These are phyloP conservation scores for Drosophila equinoxialis DNA, from an alignment of 1,140 invertebrate genomes.

Conservation along the genomic window DNA sequence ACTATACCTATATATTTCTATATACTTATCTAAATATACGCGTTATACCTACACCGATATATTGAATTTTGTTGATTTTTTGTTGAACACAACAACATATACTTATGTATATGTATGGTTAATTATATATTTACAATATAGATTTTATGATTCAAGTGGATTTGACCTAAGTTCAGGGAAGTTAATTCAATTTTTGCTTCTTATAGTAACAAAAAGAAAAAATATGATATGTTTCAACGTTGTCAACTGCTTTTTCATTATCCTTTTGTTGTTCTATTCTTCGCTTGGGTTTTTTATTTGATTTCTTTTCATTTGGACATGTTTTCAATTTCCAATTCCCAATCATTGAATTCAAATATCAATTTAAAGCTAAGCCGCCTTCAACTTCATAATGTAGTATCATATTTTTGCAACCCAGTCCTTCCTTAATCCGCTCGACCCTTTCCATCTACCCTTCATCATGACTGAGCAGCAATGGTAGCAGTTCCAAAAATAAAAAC, in stretches of 20 bases:
- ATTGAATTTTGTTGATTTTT: constrained; percentile 21
- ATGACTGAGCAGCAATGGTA: constrained; percentile 81
- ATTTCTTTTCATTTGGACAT: not conserved
- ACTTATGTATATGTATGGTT: not conserved
- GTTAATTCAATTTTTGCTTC: constrained; percentile 75
- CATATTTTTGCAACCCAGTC: constrained; percentile 61
- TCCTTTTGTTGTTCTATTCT: not conserved
- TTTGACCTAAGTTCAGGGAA: constrained; percentile 72
- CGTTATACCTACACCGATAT: not conserved
- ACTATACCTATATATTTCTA: constrained; percentile 3
- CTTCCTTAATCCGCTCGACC: constrained; percentile 19
- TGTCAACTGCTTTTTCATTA: constrained; percentile 24
- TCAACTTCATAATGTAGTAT: not conserved
- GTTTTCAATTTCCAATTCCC: constrained; percentile 5
- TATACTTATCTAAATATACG: not conserved
- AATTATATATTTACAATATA: not conserved
- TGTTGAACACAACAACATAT: constrained; percentile 21
- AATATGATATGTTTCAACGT: constrained; percentile 12
- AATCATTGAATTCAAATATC: not conserved
- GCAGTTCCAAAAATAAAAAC: constrained; percentile 77
- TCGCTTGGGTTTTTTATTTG: not conserved
- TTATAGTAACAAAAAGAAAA: not conserved
- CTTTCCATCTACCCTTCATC: constrained; percentile 51
- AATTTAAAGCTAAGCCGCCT: not conserved
- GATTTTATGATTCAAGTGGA: constrained; percentile 77